Evolutionary conservation across 2,113 vertebrate species (phyloP).

Genomic region (Cochlearius cochlearius): DNA sequence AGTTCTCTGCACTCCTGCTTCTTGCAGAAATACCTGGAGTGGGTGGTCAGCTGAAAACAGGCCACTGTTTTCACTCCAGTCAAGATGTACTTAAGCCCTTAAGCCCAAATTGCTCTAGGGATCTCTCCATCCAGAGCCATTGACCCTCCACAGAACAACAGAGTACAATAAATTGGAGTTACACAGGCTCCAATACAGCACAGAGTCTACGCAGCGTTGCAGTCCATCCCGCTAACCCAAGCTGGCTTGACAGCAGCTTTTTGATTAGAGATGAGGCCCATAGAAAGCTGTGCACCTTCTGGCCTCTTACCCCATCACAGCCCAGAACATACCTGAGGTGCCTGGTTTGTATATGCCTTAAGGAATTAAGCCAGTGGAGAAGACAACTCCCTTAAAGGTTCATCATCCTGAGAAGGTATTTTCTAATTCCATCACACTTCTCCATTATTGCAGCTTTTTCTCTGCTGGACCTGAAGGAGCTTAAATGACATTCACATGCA

Average conservation of each 20-base stretch:
- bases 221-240: background rate
- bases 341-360: background rate
- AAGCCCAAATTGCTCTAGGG: background rate
- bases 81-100: background rate
- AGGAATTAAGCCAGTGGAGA: background rate
- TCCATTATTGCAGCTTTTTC: background rate
- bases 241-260: background rate
- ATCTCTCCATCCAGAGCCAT: background rate
- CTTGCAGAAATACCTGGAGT: background rate
- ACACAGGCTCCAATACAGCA: accelerated
- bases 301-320: background rate
- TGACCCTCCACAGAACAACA: background rate
- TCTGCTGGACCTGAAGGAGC: background rate
- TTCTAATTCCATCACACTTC: background rate
- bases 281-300: background rate
- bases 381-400: background rate
- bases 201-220: background rate
- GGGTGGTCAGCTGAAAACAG: background rate
- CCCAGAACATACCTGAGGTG: background rate
- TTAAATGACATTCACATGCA: background rate
- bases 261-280: background rate
- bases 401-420: background rate
- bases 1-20: background rate
- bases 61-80: background rate
- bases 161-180: background rate